phyloP scores from a whole-genome alignment of 2,888 invertebrate genomes.

The Pterostichus niger region DNA sequence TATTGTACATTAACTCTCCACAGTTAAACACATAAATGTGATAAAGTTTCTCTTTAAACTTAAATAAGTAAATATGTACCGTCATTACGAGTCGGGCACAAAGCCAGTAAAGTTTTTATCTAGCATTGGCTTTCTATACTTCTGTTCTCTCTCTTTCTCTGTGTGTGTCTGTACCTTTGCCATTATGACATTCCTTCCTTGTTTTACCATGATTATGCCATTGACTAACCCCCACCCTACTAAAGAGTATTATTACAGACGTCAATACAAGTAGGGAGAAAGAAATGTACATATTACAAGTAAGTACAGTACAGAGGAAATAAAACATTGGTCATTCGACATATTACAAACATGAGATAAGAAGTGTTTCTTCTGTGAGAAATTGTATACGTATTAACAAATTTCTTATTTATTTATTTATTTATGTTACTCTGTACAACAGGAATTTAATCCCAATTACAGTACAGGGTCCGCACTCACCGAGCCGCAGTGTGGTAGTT shows the following conservation, averaged over 20 bases:
- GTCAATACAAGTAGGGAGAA: not conserved
- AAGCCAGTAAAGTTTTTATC: slow-evolving; percentile 50
- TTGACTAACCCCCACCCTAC: too few relatives aligned
- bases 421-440: too few relatives aligned
- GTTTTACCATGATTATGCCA: too few relatives aligned
- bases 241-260: not conserved
- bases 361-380: too few relatives aligned
- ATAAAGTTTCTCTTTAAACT: slow-evolving; percentile 48
- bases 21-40: slow-evolving; percentile 32
- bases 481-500: too few relatives aligned
- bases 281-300: slow-evolving; percentile 10
- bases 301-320: not conserved
- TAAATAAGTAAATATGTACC: slow-evolving; percentile 57
- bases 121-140: slow-evolving; percentile 15
- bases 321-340: not conserved
- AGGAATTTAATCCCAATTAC: too few relatives aligned
- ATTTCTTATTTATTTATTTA: too few relatives aligned
- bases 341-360: too few relatives aligned
- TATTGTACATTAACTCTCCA: slow-evolving; percentile 31
- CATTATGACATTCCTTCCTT: too few relatives aligned
- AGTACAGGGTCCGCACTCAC: too few relatives aligned
- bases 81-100: slow-evolving; percentile 34
- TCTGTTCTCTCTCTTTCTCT: not conserved
- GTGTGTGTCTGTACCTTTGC: too few relatives aligned
- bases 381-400: too few relatives aligned